Evolutionary conservation across 2,888 invertebrate genomes (phyloP).

Genomic region (Thecocarcelia acutangulata): DNA sequence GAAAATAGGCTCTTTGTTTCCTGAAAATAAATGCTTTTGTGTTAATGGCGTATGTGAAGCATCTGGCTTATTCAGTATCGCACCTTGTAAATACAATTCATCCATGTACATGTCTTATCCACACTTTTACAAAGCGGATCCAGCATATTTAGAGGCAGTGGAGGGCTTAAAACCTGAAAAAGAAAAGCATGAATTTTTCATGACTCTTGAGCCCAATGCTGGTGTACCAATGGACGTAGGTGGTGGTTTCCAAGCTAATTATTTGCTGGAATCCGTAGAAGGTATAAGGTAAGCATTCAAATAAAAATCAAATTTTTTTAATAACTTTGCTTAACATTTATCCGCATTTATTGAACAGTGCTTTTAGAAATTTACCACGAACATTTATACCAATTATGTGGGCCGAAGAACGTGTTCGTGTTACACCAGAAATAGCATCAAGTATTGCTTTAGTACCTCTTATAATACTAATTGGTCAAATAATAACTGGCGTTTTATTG

Average conservation of each 20-base stretch:
- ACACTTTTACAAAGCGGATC: constrained; percentile 91
- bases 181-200: constrained; percentile 88
- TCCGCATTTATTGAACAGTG: constrained; percentile 63
- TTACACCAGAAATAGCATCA: constrained; percentile 83
- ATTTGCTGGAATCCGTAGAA: constrained; percentile 85
- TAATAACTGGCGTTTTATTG: constrained; percentile 82
- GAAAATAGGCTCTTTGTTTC: constrained; percentile 82
- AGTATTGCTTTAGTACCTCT: constrained; percentile 83
- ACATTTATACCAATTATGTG: constrained; percentile 89
- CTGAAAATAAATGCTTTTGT: constrained; percentile 87
- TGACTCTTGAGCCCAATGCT: constrained; percentile 88
- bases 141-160: constrained; percentile 84
- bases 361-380: constrained; percentile 76
- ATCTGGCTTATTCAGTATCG: constrained; percentile 87
- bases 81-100: constrained; percentile 87
- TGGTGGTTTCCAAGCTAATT: constrained; percentile 90
- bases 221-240: constrained; percentile 90
- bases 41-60: constrained; percentile 86
- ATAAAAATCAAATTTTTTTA: neutral
- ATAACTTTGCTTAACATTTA: neutral
- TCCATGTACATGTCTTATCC: constrained; percentile 92
- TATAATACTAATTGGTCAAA: constrained; percentile 83
- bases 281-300: constrained; percentile 84
- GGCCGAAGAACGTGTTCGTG: constrained; percentile 87
- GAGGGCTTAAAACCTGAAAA: constrained; percentile 87